A percentile compares a stretch with the other conserved stretches of the same genome.
Evolutionary conservation across 2,113 vertebrate species (phyloP).

Genomic region (Cyprinodon variegatus): DNA sequence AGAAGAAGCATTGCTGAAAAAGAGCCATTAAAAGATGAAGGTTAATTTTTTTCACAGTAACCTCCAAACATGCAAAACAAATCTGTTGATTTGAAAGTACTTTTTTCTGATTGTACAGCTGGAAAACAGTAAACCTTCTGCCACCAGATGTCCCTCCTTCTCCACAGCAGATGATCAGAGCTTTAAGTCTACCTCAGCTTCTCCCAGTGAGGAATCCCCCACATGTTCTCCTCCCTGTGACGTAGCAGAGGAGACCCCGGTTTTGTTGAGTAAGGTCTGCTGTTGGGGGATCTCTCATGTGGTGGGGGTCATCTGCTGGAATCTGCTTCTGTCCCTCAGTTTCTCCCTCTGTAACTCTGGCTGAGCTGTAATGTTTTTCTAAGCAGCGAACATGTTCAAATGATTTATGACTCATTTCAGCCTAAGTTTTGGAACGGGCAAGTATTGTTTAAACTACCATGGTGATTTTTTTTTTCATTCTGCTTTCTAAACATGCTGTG

Average conservation of each 20-base stretch:
- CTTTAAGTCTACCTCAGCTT: slow-evolving; percentile 6
- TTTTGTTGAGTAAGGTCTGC: slow-evolving; percentile 60
- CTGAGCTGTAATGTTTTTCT: background rate
- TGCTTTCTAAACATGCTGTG: background rate
- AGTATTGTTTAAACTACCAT: slow-evolving; percentile 25
- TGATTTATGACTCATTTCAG: slow-evolving; percentile 36
- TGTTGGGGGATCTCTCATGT: slow-evolving; percentile 46
- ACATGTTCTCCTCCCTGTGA: slow-evolving; percentile 61
- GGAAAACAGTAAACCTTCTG: background rate
- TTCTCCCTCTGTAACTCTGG: background rate
- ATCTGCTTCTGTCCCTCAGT: background rate
- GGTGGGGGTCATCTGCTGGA: slow-evolving; percentile 22
- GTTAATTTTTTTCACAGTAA: too few species aligned
- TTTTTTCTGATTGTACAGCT: slow-evolving; percentile 1
- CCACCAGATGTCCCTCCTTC: slow-evolving; percentile 69
- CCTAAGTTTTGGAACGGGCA: slow-evolving; percentile 27
- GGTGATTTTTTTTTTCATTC: background rate
- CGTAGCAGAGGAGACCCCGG: slow-evolving; percentile 65
- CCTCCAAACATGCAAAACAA: background rate
- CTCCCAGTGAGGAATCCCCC: slow-evolving; percentile 72
- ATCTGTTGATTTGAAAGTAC: background rate
- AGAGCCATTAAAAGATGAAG: too few species aligned
- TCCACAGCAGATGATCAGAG: slow-evolving; percentile 6
- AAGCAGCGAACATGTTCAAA: slow-evolving; percentile 15
- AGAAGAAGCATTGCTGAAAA: too few species aligned